These are phyloP conservation scores for Scortum barcoo DNA, from an alignment of 2,113 vertebrate species.

Conservation along the genomic window DNA sequence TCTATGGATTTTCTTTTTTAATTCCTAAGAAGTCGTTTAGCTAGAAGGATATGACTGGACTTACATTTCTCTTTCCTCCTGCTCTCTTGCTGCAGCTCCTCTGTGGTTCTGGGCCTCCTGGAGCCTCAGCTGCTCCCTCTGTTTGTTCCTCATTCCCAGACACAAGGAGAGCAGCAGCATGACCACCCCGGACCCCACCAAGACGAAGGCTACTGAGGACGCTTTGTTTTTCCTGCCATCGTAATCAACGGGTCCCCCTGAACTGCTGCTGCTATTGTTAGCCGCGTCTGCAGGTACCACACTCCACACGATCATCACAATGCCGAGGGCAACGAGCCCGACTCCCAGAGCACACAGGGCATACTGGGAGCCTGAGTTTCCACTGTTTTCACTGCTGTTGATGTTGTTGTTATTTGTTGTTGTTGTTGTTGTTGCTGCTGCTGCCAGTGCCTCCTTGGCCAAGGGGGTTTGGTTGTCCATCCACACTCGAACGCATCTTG, in stretches of 20 bases:
- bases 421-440: slow-evolving; percentile 57
- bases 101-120: slow-evolving; percentile 62
- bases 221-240: slow-evolving; percentile 82
- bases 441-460: slow-evolving; percentile 3
- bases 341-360: slow-evolving; percentile 93
- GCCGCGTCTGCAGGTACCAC: slow-evolving; percentile 84
- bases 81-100: slow-evolving; percentile 19
- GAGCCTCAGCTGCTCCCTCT: slow-evolving; percentile 76
- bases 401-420: slow-evolving; percentile 63
- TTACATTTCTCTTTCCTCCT: slow-evolving; percentile 69
- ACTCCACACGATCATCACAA: slow-evolving; percentile 98
- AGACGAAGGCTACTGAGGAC: slow-evolving; percentile 93
- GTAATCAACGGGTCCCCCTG: not conserved
- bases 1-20: too few relatives aligned
- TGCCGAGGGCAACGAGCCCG: slow-evolving; percentile 92
- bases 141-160: slow-evolving; percentile 90
- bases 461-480: slow-evolving; percentile 8
- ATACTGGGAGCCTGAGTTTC: slow-evolving; percentile 91
- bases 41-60: slow-evolving; percentile 27
- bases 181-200: slow-evolving; percentile 89
- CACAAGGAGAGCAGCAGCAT: slow-evolving; percentile 93
- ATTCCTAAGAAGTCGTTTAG: not conserved
- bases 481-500: slow-evolving; percentile 68
- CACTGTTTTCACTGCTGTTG: slow-evolving; percentile 59
- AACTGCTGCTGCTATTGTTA: slow-evolving; percentile 80